Conservation (phyloP, 2,113 vertebrate species). For the Dasyurus viverrinus region DNA sequence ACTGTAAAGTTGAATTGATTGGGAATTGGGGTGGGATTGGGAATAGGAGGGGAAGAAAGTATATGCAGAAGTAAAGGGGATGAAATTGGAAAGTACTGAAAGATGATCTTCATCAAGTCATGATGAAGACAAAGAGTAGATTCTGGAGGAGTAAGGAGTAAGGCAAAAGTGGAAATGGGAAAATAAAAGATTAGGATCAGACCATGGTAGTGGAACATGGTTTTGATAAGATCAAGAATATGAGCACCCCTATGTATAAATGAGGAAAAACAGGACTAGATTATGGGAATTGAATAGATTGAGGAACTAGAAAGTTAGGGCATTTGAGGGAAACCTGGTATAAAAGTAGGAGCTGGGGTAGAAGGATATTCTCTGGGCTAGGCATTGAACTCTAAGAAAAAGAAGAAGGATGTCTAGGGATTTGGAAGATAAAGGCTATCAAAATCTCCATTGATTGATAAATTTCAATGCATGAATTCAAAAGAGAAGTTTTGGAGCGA, state of each 20-base stretch:
- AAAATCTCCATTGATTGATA: too few relatives aligned
- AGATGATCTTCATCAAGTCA: not conserved
- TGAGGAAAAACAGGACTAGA: not conserved
- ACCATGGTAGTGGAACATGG: not conserved
- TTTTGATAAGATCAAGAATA: not conserved
- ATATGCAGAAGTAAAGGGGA: not conserved
- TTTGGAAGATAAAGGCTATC: not conserved
- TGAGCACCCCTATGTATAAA: not conserved
- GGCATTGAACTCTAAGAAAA: not conserved
- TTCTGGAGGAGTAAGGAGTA: not conserved
- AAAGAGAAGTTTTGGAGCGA: not conserved
- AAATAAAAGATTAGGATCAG: not conserved
- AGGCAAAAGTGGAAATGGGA: not conserved
- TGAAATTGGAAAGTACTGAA: not conserved
- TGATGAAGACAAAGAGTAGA: not conserved
- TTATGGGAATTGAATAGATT: not conserved
- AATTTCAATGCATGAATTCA: not conserved
- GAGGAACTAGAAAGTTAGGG: not conserved
- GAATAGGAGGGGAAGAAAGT: not conserved
- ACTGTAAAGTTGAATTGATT: not conserved
- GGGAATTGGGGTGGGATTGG: too few relatives aligned
- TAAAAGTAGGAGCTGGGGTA: not conserved
- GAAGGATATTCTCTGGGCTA: not conserved
- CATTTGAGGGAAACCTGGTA: not conserved
- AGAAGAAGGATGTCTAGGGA: not conserved